Percentiles rank a stretch among this genome's conserved stretches.
Evolutionary conservation across 2,113 vertebrate species (phyloP).

Genomic region (Podocnemis expansa): DNA sequence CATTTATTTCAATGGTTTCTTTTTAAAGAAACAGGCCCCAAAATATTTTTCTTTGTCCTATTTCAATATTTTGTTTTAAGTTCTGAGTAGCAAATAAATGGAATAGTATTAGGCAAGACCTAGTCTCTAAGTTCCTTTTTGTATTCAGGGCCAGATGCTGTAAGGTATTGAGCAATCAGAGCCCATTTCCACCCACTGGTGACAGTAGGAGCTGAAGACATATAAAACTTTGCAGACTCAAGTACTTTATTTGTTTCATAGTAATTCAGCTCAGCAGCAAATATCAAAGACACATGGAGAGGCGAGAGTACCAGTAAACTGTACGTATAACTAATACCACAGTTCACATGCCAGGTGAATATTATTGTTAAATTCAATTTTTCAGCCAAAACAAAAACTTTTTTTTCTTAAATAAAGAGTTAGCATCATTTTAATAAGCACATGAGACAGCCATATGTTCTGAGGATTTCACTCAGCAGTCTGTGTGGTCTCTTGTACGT

Average conservation of each 20-base stretch:
- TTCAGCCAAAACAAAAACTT: background rate
- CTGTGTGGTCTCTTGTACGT: background rate
- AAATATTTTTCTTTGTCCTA: rapidly evolving
- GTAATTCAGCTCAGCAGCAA: background rate
- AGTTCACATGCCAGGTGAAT: background rate
- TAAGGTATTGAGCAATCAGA: background rate
- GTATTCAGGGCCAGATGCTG: background rate
- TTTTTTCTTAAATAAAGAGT: background rate
- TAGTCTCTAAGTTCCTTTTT: background rate
- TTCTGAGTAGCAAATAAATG: background rate
- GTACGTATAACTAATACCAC: background rate
- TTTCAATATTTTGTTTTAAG: rapidly evolving
- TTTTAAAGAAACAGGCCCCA: background rate
- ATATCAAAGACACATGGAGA: background rate
- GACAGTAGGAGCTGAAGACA: background rate
- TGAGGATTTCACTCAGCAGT: background rate
- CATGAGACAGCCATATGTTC: background rate
- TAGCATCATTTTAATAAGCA: background rate
- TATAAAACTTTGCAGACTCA: background rate
- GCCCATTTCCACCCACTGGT: background rate
- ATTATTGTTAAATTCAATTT: background rate
- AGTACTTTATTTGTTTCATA: background rate
- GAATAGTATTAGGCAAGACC: background rate
- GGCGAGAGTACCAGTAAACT: background rate
- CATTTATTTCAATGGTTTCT: background rate